A percentile compares a stretch with the other conserved stretches of the same genome.
Evolutionary conservation across 2,888 invertebrate genomes (phyloP).

Genomic region (Bruchidius siliquastri): DNA sequence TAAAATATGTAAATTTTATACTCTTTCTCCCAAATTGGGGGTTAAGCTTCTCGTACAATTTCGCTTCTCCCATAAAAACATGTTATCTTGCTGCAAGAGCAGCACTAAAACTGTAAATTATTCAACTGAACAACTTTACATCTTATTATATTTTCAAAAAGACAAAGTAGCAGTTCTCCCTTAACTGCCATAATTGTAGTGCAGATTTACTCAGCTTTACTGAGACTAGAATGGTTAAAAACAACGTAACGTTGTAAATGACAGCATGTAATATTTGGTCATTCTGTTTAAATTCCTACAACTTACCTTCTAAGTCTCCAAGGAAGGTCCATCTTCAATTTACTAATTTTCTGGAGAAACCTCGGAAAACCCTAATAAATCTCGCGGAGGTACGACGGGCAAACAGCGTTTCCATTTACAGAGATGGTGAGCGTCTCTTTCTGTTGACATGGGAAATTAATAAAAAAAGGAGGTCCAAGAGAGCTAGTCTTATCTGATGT

Average conservation of each 20-base stretch:
- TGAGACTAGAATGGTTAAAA: not conserved
- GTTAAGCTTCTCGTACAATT: not conserved
- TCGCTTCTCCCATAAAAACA: not conserved
- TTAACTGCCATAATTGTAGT: not conserved
- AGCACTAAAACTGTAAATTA: not conserved
- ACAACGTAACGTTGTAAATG: not conserved
- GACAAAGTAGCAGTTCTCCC: not conserved
- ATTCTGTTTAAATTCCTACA: not conserved
- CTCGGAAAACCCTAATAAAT: not conserved
- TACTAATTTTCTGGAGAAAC: not conserved
- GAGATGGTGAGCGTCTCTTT: not conserved
- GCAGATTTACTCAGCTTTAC: not conserved
- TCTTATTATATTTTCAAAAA: not conserved
- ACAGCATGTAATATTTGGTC: too few relatives aligned
- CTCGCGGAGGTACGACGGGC: not conserved
- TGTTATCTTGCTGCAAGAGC: not conserved
- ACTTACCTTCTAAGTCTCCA: not conserved
- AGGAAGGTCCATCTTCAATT: not conserved
- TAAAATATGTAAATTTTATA: not conserved
- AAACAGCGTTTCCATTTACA: not conserved
- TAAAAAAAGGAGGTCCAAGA: not conserved
- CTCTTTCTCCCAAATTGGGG: not conserved
- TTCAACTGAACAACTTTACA: not conserved
- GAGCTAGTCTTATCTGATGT: not conserved
- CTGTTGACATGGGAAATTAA: not conserved